Evolutionary conservation across 2,888 invertebrate genomes (phyloP).

Genomic region (Pinctada fucata): DNA sequence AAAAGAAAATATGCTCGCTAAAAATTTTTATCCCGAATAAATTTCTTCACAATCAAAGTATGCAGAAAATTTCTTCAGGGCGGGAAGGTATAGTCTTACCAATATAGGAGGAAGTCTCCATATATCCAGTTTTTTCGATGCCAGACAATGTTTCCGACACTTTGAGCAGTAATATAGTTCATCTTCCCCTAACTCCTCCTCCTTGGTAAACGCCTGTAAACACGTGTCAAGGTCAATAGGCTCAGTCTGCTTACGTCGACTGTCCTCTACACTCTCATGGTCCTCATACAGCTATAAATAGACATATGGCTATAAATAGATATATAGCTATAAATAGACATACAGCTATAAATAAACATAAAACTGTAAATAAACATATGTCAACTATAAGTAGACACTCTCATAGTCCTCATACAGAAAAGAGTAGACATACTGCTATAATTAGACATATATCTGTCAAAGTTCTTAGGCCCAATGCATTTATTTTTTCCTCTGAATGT

Average conservation of each 20-base stretch:
- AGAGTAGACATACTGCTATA: neutral
- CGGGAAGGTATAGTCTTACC: slow-evolving; percentile 77
- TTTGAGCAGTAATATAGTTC: slow-evolving; percentile 88
- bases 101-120: slow-evolving; percentile 93
- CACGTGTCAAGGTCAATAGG: slow-evolving; percentile 91
- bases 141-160: slow-evolving; percentile 89
- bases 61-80: too few relatives aligned
- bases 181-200: slow-evolving; percentile 87
- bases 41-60: too few relatives aligned
- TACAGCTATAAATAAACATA: too few relatives aligned
- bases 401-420: neutral
- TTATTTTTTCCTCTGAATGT: too few relatives aligned
- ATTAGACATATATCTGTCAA: neutral
- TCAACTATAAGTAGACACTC: neutral
- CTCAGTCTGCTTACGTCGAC: slow-evolving; percentile 86
- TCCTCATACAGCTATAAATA: slow-evolving; percentile 84
- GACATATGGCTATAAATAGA: neutral
- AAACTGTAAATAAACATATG: too few relatives aligned
- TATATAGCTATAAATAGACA: too few relatives aligned
- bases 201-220: slow-evolving; percentile 90
- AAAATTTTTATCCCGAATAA: neutral
- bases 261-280: slow-evolving; percentile 85
- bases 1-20: neutral
- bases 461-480: too few relatives aligned
- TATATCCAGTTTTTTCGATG: slow-evolving; percentile 93